Evolutionary conservation across 64 coral and sea anemone genomes (phyloP).

Genomic region (Montipora foliosa): DNA sequence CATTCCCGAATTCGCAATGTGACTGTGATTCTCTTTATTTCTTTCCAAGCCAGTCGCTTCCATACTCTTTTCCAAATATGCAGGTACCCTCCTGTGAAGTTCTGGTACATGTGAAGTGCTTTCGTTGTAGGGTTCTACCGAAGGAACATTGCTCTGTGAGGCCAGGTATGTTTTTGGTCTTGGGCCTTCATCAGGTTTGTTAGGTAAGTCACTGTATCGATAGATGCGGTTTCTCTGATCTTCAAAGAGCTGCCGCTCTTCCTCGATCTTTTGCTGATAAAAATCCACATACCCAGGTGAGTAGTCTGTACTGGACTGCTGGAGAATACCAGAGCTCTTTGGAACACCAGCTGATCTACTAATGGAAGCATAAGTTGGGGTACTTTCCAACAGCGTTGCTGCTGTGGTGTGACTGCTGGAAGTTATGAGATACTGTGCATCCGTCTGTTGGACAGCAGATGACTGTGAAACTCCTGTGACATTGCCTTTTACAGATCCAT

Average conservation of each 20-base stretch:
- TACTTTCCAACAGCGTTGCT: background rate
- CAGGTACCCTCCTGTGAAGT: background rate
- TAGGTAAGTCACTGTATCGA: constrained; percentile 14
- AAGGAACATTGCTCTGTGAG: background rate
- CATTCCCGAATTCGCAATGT: background rate
- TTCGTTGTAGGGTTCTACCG: background rate
- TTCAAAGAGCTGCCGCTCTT: constrained; percentile 62
- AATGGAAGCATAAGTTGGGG: background rate
- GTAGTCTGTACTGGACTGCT: constrained; percentile 4
- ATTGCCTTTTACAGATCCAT: background rate
- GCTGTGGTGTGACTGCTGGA: background rate
- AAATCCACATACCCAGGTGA: constrained; percentile 58
- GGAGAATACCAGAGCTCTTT: background rate
- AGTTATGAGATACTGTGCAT: background rate
- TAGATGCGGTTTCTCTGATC: constrained; percentile 26
- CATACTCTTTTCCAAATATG: background rate
- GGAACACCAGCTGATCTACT: background rate
- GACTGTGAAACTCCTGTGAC: background rate
- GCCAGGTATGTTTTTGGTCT: background rate
- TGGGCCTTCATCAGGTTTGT: background rate
- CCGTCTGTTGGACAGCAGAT: background rate
- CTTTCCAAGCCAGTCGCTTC: background rate
- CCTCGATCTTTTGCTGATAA: constrained; percentile 64
- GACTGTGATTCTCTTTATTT: constrained; percentile 23
- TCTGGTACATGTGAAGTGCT: background rate